phyloP scores from a whole-genome alignment of 2,113 vertebrate species.

The Dromaius novaehollandiae region DNA sequence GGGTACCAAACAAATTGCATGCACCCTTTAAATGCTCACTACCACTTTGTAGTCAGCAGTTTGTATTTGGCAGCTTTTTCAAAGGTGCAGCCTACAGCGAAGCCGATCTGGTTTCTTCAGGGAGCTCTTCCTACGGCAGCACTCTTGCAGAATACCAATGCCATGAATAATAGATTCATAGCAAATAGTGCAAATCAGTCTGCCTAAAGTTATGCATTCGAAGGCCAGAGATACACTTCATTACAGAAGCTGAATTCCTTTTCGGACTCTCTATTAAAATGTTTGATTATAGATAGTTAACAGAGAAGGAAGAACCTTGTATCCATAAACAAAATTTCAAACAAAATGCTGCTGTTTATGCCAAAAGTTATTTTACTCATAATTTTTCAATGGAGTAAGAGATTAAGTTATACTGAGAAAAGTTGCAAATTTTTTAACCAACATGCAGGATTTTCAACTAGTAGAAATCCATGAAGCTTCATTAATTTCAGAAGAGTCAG shows the following conservation, averaged over 20 bases:
- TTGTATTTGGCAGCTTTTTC: neutral
- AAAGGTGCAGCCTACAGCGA: neutral
- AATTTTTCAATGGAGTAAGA: neutral
- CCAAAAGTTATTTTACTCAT: neutral
- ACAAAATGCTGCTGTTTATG: neutral
- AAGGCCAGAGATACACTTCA: too few relatives aligned
- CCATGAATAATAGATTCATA: neutral
- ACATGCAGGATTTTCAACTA: neutral
- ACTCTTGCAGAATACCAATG: neutral
- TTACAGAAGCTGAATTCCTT: neutral
- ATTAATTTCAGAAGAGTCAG: neutral
- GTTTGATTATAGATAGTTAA: neutral
- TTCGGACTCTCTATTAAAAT: neutral
- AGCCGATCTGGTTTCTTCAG: too few relatives aligned
- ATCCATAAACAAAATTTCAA: neutral
- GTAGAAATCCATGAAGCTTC: neutral
- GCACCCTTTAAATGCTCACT: neutral
- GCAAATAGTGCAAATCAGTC: neutral
- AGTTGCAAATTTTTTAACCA: neutral
- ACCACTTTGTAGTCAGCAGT: neutral
- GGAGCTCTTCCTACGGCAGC: neutral
- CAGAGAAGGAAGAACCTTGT: neutral
- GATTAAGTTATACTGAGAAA: neutral
- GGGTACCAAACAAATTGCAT: neutral
- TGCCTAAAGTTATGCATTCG: too few relatives aligned